These are phyloP conservation scores for Sminthopsis crassicaudata DNA, from an alignment of 2,113 vertebrate genomes.

Conservation along the genomic window DNA sequence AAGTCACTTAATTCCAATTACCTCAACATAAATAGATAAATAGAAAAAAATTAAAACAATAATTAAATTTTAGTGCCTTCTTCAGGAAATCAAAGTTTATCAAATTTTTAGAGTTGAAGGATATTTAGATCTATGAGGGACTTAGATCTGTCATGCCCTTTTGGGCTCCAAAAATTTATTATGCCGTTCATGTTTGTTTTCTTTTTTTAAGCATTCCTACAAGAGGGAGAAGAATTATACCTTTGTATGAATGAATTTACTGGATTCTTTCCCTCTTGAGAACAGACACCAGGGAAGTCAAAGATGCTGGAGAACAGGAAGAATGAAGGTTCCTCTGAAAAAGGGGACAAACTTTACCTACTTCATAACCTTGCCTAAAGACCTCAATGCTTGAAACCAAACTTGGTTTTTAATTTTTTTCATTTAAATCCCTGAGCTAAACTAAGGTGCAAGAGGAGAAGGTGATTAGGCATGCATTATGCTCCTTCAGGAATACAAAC, in stretches of 20 bases:
- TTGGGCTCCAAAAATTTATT: not conserved
- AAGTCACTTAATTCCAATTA: too few species aligned
- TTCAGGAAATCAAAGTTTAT: not conserved
- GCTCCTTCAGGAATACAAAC: conserved; percentile 20
- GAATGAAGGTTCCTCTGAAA: not conserved
- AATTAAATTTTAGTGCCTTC: not conserved
- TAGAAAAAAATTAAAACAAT: too few species aligned
- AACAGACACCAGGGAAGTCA: not conserved
- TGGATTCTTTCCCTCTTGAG: not conserved
- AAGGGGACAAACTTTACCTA: not conserved
- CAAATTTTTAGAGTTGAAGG: not conserved
- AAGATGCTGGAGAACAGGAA: not conserved
- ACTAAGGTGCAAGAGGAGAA: not conserved
- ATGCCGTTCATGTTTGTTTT: not conserved
- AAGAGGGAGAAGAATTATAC: not conserved
- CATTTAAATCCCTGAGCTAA: not conserved
- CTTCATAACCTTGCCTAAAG: not conserved
- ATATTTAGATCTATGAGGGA: not conserved
- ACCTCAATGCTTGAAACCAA: not conserved
- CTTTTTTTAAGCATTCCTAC: not conserved
- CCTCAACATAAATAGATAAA: too few species aligned
- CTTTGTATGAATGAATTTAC: not conserved
- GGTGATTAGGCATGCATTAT: fast-evolving
- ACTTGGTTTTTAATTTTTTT: not conserved
- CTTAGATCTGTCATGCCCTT: not conserved